A percentile compares a stretch with the other conserved stretches of the same genome.
These are phyloP conservation scores for Sturmia bella DNA, from an alignment of 2,888 invertebrate genomes.

Conservation along the genomic window DNA sequence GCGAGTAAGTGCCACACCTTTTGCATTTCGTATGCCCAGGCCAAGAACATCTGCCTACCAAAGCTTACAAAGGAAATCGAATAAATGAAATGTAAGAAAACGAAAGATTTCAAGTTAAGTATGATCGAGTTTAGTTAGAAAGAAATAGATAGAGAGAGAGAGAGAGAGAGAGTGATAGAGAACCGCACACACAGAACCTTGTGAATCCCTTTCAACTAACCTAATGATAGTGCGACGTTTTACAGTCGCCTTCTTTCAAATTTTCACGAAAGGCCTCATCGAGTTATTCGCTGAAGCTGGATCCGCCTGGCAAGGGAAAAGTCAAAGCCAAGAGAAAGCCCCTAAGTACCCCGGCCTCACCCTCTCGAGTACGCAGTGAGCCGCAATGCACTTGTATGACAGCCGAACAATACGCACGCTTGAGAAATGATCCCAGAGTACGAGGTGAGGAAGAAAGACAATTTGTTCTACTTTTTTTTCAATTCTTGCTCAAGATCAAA, in stretches of 20 bases:
- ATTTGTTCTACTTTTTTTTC: conserved; percentile 35
- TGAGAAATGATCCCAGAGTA: conserved; percentile 84
- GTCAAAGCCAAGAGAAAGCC: conserved; percentile 94
- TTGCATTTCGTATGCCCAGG: conserved; percentile 9
- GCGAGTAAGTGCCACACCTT: background rate
- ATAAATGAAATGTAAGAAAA: conserved; percentile 30
- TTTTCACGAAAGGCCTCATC: conserved; percentile 98
- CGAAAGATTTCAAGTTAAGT: background rate
- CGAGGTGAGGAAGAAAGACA: conserved; percentile 75
- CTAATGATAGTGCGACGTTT: conserved; percentile 85
- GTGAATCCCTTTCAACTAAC: conserved; percentile 83
- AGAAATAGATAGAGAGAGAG: conserved; percentile 38
- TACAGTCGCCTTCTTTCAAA: conserved; percentile 98
- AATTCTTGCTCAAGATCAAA: conserved; percentile 53
- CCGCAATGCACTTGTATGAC: conserved; percentile 98
- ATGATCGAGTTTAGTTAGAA: conserved; percentile 58
- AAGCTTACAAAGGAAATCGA: conserved; percentile 2
- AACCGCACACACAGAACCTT: conserved; percentile 82
- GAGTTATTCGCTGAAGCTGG: conserved; percentile 97
- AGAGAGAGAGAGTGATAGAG: conserved; percentile 41
- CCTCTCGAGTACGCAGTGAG: conserved; percentile 89
- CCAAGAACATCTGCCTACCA: background rate
- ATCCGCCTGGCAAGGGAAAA: conserved; percentile 93
- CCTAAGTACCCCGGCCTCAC: conserved; percentile 95
- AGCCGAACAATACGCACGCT: conserved; percentile 93